Evolutionary conservation across 2,797 vertebrate species (phyloP), one percentile per base, ranked within the genome.

Genomic region (Anomalospiza imberbis): DNA sequence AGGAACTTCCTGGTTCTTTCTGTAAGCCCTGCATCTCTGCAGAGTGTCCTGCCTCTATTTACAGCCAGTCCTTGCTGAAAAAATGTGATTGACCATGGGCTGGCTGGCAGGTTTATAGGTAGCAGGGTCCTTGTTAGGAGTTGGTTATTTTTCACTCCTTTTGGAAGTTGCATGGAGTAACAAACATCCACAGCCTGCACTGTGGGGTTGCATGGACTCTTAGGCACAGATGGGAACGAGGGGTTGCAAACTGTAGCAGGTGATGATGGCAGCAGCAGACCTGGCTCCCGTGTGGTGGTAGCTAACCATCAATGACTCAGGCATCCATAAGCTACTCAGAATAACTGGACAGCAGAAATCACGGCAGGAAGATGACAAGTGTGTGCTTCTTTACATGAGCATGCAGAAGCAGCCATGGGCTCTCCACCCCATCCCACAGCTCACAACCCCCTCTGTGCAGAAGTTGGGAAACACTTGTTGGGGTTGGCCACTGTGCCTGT

Each of bases 191-290:
- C 19, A 77, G 55, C 9, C 71, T 61, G 12, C 0, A 0, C 68
- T 53, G 29, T 3, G 3, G n/a, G 2, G 4, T 38, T 51, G 29
- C 7, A 2, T 11, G 4, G 34, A 15, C 36, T 81, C 13, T 20
- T 13, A 12, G 0, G 2, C 34, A 26, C 42, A 1, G 28, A 4
- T 13, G 24, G 3, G 2, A 51, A 18, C 0, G 0, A 50, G 58
- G 2, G 1, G 20, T 70, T 58, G 38, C 24, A 6, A 24, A 13
- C 60, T 32, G 2, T 7, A 80, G 73, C 20, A 22, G 25, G 32
- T 77, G 8, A 42, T 5, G 54, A 18, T n/a, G 82, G 57, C 44
- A 57, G 61, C 36, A 63, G 36, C 55, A 85, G 36, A 28, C 45
- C 26, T 61, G 51, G 21, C 16, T 84, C 25, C 32, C 1, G 0